Evolutionary conservation across 2,888 invertebrate genomes (phyloP).

Genomic region (Loripinus fragilis): DNA sequence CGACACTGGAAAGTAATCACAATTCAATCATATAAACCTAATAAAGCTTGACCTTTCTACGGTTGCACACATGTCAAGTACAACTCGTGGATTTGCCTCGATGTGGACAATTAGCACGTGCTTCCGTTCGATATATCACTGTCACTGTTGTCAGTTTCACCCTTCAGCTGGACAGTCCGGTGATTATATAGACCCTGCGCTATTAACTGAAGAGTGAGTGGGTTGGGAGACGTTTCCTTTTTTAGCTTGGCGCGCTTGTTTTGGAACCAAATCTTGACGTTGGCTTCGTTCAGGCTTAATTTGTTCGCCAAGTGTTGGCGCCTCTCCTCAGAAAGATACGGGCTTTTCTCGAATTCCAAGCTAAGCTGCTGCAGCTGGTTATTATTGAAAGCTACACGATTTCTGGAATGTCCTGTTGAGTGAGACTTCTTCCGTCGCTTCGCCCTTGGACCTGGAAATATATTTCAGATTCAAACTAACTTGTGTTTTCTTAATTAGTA

Average conservation of each 20-base stretch:
- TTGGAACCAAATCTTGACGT: slow-evolving; percentile 98
- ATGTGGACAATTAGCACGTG: slow-evolving; percentile 1
- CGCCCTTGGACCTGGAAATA: slow-evolving; percentile 57
- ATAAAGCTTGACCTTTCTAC: neutral
- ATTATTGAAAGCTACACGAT: slow-evolving; percentile 96
- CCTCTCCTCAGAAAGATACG: slow-evolving; percentile 93
- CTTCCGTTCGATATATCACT: slow-evolving; percentile 13
- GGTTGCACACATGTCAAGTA: neutral
- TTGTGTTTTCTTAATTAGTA: too few species aligned
- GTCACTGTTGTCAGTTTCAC: slow-evolving; percentile 16
- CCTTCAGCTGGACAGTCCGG: slow-evolving; percentile 40
- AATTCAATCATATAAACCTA: neutral
- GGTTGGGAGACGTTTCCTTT: slow-evolving; percentile 88
- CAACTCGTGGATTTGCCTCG: neutral
- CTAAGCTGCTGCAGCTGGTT: slow-evolving; percentile 92
- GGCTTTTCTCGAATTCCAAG: slow-evolving; percentile 90
- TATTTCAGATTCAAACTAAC: neutral
- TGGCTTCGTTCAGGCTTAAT: slow-evolving; percentile 96
- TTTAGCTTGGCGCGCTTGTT: slow-evolving; percentile 98
- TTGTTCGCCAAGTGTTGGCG: slow-evolving; percentile 95
- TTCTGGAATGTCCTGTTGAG: slow-evolving; percentile 80
- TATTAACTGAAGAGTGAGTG: slow-evolving; percentile 95
- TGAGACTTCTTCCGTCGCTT: slow-evolving; percentile 26
- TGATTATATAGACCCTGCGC: slow-evolving; percentile 98
- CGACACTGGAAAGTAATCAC: too few species aligned